These are phyloP conservation scores for Tridacna crocea DNA, from an alignment of 2,888 invertebrate genomes.

Conservation along the genomic window DNA sequence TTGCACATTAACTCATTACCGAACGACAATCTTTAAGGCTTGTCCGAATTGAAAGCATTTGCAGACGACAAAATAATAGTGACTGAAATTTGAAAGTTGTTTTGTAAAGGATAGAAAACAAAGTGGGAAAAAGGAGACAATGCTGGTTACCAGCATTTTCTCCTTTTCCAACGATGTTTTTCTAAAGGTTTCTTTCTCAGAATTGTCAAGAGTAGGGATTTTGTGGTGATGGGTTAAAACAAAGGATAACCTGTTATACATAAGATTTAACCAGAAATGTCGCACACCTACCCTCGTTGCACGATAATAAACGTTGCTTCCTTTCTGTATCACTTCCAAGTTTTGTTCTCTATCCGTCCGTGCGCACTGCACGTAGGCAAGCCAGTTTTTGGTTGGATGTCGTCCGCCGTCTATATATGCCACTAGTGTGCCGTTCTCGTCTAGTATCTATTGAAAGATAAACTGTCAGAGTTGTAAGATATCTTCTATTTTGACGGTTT, in stretches of 20 bases:
- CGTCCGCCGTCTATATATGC: constrained; percentile 71
- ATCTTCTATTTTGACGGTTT: too few relatives aligned
- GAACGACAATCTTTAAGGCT: too few relatives aligned
- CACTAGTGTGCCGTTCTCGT: constrained; percentile 63
- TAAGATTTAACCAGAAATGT: background rate
- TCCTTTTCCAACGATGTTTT: background rate
- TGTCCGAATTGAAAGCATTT: too few relatives aligned
- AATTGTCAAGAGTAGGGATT: too few relatives aligned
- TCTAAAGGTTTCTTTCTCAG: too few relatives aligned
- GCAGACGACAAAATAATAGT: too few relatives aligned
- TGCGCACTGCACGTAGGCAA: constrained; percentile 78
- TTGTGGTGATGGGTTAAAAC: too few relatives aligned
- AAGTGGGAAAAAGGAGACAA: too few relatives aligned
- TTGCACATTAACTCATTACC: too few relatives aligned
- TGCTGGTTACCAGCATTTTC: background rate
- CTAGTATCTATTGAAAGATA: constrained; percentile 66
- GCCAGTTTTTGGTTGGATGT: constrained; percentile 69
- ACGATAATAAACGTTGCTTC: constrained; percentile 73
- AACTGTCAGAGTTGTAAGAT: too few relatives aligned
- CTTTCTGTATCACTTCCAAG: constrained; percentile 74
- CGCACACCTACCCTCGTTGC: constrained; percentile 69
- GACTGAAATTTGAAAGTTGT: too few relatives aligned
- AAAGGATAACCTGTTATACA: background rate
- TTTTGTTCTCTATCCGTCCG: constrained; percentile 78
- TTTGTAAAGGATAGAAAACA: too few relatives aligned